phyloP scores from a whole-genome alignment of 2,888 invertebrate genomes.

The Drosophila seclusa region DNA sequence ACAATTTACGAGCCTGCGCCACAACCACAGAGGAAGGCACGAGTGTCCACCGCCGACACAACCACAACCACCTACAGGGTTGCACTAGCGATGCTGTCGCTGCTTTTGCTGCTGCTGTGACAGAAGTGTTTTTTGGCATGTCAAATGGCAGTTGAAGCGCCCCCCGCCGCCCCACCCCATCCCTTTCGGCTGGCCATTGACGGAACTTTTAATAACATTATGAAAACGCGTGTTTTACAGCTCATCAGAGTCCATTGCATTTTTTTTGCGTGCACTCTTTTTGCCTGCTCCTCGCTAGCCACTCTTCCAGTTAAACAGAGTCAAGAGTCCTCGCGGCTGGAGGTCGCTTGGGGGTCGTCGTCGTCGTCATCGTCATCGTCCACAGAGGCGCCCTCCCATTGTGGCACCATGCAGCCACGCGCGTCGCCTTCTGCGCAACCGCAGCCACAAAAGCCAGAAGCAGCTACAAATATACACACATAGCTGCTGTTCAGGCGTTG shows the following conservation, averaged over 20 bases:
- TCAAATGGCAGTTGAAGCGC: constrained; percentile 73
- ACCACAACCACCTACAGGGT: constrained; percentile 27
- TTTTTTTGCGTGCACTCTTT: constrained; percentile 61
- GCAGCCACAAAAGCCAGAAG: constrained; percentile 72
- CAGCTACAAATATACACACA: constrained; percentile 26
- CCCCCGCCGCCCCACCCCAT: constrained; percentile 19
- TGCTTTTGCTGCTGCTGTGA: constrained; percentile 65
- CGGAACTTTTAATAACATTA: constrained; percentile 73
- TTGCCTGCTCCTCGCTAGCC: constrained; percentile 22
- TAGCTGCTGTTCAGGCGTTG: constrained; percentile 43
- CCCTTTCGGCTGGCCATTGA: constrained; percentile 5
- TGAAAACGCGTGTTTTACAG: constrained; percentile 80
- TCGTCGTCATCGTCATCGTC: constrained; percentile 65
- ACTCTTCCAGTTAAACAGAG: constrained; percentile 60
- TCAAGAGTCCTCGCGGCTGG: constrained; percentile 77
- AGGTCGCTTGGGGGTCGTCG: constrained; percentile 68
- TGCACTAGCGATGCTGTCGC: constrained; percentile 24
- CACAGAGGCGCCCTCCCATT: constrained; percentile 83
- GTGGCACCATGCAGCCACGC: constrained; percentile 84
- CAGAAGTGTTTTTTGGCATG: constrained; percentile 80
- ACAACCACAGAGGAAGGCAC: constrained; percentile 36
- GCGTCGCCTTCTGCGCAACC: constrained; percentile 79
- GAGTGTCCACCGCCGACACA: constrained; percentile 50
- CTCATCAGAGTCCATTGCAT: constrained; percentile 70
- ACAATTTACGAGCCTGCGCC: constrained; percentile 60